Conservation (phyloP, 1,140 invertebrate species). For the Meloidogyne hapla region DNA sequence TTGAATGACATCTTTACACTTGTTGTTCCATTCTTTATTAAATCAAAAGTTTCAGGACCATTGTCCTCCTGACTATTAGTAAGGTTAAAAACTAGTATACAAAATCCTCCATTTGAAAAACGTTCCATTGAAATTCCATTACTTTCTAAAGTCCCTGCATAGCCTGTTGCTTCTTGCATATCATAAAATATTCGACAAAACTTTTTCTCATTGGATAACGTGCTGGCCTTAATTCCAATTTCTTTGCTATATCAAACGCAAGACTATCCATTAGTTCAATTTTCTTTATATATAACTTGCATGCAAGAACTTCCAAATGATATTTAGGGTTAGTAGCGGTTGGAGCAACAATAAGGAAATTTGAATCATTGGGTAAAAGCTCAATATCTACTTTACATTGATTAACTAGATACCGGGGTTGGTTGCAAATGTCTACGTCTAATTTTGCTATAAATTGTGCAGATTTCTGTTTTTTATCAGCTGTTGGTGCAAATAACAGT, state of each 20-base stretch:
- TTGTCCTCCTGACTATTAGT: no score
- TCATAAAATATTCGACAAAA: constrained; percentile 24
- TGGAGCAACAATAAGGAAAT: no score
- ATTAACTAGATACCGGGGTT: no score
- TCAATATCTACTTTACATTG: no score
- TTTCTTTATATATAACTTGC: constrained; percentile 16
- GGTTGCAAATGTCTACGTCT: no score
- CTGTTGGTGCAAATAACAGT: background rate
- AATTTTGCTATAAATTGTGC: constrained; percentile 16
- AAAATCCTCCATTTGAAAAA: constrained; percentile 4
- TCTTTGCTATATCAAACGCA: no score
- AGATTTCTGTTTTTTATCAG: no score
- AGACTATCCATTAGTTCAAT: constrained; percentile 19
- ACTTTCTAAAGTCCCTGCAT: constrained; percentile 19
- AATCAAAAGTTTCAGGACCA: constrained; percentile 17
- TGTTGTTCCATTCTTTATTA: constrained; percentile 30
- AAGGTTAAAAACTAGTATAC: constrained; percentile 21
- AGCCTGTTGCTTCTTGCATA: constrained; percentile 17
- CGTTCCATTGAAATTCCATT: constrained; percentile 24
- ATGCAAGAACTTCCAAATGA: no score
- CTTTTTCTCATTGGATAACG: background rate
- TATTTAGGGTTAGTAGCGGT: no score
- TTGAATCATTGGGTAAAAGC: no score
- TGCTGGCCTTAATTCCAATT: constrained; percentile 14
- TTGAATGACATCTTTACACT: constrained; percentile 20